Percentiles rank a stretch among this genome's conserved stretches.
Evolutionary conservation across 2,113 vertebrate genomes (phyloP).

Genomic region (Chloroceryle aenea): DNA sequence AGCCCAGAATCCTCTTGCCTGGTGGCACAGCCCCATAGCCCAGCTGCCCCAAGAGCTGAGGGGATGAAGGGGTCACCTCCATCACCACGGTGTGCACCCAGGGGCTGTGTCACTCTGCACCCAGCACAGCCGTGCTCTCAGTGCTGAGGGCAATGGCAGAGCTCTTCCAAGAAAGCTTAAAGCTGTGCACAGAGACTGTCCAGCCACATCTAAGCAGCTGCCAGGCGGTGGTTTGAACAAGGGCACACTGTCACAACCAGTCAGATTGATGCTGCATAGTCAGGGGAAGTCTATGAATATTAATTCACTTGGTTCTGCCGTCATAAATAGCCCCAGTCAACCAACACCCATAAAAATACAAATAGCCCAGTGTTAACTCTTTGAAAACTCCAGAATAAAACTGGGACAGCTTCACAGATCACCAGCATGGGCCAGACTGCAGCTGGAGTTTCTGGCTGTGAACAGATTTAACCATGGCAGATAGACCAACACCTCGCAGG

Average conservation of each 20-base stretch:
- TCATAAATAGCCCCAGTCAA: background rate
- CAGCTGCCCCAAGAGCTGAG: background rate
- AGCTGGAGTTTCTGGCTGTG: background rate
- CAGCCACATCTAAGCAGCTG: background rate
- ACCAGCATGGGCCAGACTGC: fast-evolving
- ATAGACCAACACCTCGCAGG: background rate
- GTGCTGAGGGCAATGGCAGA: fast-evolving
- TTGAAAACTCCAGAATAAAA: background rate
- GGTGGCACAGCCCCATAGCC: fast-evolving
- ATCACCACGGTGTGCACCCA: fast-evolving
- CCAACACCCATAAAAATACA: background rate
- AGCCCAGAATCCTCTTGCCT: background rate
- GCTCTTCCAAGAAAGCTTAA: background rate
- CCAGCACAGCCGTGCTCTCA: background rate
- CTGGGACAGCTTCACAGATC: background rate
- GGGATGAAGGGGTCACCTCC: background rate
- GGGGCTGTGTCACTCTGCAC: background rate
- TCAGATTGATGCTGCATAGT: background rate
- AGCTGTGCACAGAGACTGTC: background rate
- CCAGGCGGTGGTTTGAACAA: background rate
- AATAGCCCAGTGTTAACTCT: background rate
- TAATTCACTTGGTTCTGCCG: background rate
- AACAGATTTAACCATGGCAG: fast-evolving
- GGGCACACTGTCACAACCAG: background rate
- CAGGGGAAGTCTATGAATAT: background rate